Base-by-base conservation (phyloP, 2,888 invertebrate species). In the Melanargia galathea region DNA sequence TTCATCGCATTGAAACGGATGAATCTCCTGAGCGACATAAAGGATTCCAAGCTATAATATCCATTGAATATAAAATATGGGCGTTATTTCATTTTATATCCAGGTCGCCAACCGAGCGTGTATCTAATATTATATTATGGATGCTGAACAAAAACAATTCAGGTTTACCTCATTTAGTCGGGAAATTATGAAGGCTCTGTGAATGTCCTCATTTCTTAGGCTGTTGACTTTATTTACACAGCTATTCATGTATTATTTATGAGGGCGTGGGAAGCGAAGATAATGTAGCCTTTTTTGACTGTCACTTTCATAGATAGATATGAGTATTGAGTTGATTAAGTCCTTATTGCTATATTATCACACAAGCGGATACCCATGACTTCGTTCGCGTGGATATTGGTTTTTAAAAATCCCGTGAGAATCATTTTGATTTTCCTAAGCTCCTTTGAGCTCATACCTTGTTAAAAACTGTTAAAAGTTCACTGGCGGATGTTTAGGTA, bases 141-240 rank as follows among this genome's bases (percentile, higher is more conserved):
- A 63, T 24, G 40, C 48, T 45, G 63, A 49, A 65, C 57, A 62
- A 66, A 60, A 63, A 64, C 65, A 68, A 55, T 62, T 60, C 54
- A 52, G 49, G 40, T 52, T 40, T 58, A 61, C 45, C 60, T 63
- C 24, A 64, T 60, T 66, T 60, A 63, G 35, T 20, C 18, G 8
- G 56, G 35, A 57, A 62, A 66, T 66, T 66, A 62, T 68, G 61
- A 65, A 48, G 33, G 62, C 61, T 67, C 68, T 64, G 66, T 64
- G 55, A 65, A 63, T 24, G 33, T 38, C 22, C 48, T 30, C 56
- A 56, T 33, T 26, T 16, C 40, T 40, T 40, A 43, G 43, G 16
- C 40, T 0, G 40, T 52, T 52, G 54, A 16, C 43, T 55, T 26
- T 55, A 55, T 55, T 52, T 52, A 52, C 51, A 13, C 20, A 35